These are phyloP conservation scores for Sminthopsis crassicaudata DNA, from an alignment of 2,113 vertebrate genomes.

Conservation along the genomic window DNA sequence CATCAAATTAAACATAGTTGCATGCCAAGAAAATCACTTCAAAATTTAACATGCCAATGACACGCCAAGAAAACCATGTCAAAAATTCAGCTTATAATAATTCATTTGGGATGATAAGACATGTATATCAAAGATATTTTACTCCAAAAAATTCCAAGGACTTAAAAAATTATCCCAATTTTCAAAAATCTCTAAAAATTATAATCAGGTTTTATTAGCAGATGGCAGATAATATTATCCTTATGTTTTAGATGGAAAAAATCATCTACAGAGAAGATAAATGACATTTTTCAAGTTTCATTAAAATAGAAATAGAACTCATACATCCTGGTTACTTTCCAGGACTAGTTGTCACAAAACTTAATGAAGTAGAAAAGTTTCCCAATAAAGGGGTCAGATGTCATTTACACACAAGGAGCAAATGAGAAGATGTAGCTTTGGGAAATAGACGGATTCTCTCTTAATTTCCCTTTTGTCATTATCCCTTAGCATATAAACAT, in stretches of 20 bases:
- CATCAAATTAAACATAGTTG: no score
- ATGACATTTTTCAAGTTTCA: conserved; percentile 12
- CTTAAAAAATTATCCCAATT: not conserved
- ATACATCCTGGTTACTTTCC: not conserved
- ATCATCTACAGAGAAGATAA: not conserved
- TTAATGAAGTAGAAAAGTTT: not conserved
- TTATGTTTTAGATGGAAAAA: conserved; percentile 26
- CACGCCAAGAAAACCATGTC: no score
- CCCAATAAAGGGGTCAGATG: not conserved
- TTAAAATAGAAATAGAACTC: not conserved
- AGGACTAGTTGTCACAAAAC: not conserved
- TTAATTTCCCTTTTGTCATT: not conserved
- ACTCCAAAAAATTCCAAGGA: not conserved
- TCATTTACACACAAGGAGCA: not conserved
- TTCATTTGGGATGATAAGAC: not conserved
- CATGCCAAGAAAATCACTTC: no score
- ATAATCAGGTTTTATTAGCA: not conserved
- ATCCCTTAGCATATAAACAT: not conserved
- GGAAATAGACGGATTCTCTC: not conserved
- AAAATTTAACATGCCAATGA: no score
- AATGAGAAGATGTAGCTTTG: not conserved
- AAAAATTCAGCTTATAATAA: not conserved
- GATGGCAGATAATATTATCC: not conserved
- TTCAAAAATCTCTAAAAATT: not conserved
- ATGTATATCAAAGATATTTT: not conserved